Evolutionary conservation across 2,113 vertebrate genomes (phyloP).

Genomic region (Otus sunia): DNA sequence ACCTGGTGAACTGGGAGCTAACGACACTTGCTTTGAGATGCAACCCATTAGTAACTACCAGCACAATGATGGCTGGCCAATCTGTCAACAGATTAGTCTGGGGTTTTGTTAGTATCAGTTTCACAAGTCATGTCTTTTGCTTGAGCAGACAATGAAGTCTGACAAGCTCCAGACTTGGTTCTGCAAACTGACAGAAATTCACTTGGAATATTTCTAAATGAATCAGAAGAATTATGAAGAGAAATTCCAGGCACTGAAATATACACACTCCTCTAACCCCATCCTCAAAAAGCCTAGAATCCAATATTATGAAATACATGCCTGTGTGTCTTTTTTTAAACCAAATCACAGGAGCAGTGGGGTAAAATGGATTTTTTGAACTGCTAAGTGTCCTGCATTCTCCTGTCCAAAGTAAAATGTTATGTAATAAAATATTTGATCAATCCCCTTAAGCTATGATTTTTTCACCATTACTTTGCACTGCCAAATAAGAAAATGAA

Average conservation of each 20-base stretch:
- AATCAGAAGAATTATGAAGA: background rate
- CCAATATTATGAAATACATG: background rate
- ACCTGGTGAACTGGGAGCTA: background rate
- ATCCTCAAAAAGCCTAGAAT: background rate
- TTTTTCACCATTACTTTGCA: background rate
- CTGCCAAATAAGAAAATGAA: background rate
- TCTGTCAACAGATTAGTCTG: background rate
- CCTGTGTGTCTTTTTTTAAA: background rate
- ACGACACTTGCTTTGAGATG: background rate
- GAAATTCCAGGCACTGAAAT: background rate
- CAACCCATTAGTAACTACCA: background rate
- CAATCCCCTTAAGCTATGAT: background rate
- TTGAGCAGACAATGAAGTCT: background rate
- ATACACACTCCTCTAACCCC: background rate
- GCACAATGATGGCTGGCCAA: background rate
- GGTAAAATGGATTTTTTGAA: background rate
- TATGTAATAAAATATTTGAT: background rate
- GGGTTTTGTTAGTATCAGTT: background rate
- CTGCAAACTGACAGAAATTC: background rate
- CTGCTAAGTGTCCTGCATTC: background rate
- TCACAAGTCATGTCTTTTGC: background rate
- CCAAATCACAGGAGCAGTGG: background rate
- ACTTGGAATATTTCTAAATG: background rate
- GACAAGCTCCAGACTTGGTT: background rate
- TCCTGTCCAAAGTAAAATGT: background rate